A percentile compares a stretch with the other conserved stretches of the same genome.
phyloP scores from a whole-genome alignment of 2,888 invertebrate genomes.

The Rhagium mordax region DNA sequence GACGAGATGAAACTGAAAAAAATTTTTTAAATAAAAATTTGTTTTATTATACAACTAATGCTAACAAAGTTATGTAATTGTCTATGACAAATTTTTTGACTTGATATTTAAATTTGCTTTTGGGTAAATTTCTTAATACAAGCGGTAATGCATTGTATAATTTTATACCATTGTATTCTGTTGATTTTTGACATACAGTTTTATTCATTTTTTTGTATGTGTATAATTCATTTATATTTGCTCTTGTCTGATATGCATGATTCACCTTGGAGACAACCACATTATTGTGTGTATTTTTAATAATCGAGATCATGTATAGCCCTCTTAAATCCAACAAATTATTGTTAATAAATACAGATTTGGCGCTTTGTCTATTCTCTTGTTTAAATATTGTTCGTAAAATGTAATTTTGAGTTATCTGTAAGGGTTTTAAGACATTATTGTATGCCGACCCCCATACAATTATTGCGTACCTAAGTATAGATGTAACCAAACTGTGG shows the following conservation, averaged over 20 bases:
- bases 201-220: no score
- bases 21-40: no score
- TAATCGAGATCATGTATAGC: background rate
- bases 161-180: background rate
- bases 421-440: no score
- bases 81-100: background rate
- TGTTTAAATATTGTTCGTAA: no score
- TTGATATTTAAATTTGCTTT: background rate
- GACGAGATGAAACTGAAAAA: no score
- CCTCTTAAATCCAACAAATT: background rate
- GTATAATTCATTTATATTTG: background rate
- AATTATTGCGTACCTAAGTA: no score
- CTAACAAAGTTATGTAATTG: background rate
- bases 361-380: background rate
- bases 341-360: background rate
- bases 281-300: no score
- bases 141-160: background rate
- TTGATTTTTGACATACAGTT: background rate
- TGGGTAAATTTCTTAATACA: background rate
- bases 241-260: background rate
- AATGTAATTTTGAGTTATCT: no score
- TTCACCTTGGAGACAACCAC: background rate
- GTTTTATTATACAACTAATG: no score
- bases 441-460: no score
- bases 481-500: background rate